Evolutionary conservation across 2,113 vertebrate genomes (phyloP).

Genomic region (Irena cyanogastra): DNA sequence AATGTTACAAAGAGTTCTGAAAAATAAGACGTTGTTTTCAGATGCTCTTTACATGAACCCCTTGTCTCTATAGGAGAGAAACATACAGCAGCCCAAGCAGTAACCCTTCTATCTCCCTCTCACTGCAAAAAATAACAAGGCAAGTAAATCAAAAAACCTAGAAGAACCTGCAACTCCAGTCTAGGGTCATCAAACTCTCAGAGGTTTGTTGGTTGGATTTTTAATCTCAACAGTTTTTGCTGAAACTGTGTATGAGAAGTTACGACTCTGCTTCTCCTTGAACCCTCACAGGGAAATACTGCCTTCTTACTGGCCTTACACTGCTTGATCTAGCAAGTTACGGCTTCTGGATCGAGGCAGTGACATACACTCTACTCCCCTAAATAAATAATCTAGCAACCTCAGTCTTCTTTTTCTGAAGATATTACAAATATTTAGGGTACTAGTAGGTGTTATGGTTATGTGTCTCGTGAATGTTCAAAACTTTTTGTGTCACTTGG

Average conservation of each 20-base stretch:
- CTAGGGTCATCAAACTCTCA: background rate
- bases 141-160: background rate
- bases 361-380: background rate
- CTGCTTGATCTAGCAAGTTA: background rate
- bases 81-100: background rate
- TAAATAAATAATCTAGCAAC: background rate
- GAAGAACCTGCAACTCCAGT: background rate
- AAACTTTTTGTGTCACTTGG: background rate
- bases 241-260: background rate
- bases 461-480: rapidly evolving
- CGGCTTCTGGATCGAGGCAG: background rate
- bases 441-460: background rate
- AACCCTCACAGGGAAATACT: background rate
- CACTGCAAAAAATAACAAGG: background rate
- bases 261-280: background rate
- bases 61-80: background rate
- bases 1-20: background rate
- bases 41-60: background rate
- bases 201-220: background rate
- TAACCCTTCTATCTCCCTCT: background rate
- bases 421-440: background rate
- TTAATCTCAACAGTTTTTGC: background rate
- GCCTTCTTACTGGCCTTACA: background rate
- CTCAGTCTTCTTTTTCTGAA: background rate
- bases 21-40: background rate